Evolutionary conservation across 2,797 vertebrate genomes (phyloP), one percentile per base, ranked within the genome.

Genomic region (Lates japonicus): DNA sequence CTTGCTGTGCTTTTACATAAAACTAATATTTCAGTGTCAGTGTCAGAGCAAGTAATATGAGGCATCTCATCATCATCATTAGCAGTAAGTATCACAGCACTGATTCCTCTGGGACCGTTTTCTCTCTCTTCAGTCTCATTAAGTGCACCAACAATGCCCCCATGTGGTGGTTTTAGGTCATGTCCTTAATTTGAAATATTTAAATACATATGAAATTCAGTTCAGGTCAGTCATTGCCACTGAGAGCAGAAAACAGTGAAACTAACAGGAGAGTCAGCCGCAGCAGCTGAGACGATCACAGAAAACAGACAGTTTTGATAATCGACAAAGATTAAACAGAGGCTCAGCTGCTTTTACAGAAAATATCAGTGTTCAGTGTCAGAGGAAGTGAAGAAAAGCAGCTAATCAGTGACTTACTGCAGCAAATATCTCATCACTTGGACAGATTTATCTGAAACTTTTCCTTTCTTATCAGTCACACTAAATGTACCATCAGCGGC

Each of bases 61-160:
- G 6, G 10, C 10, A 8, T 35, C 58, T 29, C 0, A 52, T 29
- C 25, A 29, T 63, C 33, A 39, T 51, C 10, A 29, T 20, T 20
- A 20, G 39, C n/a, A 25, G n/a, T 4, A 54, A 72, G 78, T 39
- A 55, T 54, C 16, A 42, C 20, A 63, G 7, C 0, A 17, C 10
- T 37, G 8, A 14, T 42, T 65, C 29, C 33, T 55, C 4, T 42
- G 4, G 65, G 37, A 17, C 5, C 20, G 19, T 29, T 16, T 55
- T 48, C 3, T 33, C 20, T 22, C 8, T 29, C 12, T 54, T 48
- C 16, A 48, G 22, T 14, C 5, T 3, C 7, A 25, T 7, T 8
- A 12, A 48, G 1, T 44, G n/a, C 13, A n/a, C 4, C 68, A 58
- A 62, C 75, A 87, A 22, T 37, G 25, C 81, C 85, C 33, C 54